These are phyloP conservation scores for Watsonalla cultraria DNA, from an alignment of 2,888 invertebrate species.

Conservation along the genomic window DNA sequence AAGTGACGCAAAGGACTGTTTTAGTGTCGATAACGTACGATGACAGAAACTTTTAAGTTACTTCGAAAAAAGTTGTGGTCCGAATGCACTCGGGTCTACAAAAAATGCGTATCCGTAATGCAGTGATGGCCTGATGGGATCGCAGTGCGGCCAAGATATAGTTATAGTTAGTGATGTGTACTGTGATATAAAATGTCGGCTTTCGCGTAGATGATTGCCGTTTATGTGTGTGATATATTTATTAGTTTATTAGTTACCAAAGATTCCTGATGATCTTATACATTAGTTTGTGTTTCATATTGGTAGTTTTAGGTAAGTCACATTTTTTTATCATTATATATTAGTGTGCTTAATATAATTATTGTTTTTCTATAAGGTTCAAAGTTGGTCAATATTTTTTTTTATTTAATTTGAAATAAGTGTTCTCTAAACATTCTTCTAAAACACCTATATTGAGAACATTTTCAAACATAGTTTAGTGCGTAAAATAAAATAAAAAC, in stretches of 20 bases:
- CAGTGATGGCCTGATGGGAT: constrained; percentile 75
- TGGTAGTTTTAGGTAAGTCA: constrained; percentile 77
- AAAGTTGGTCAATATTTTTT: no score
- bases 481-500: no score
- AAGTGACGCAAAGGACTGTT: constrained; percentile 39
- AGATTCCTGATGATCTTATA: constrained; percentile 79
- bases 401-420: no score
- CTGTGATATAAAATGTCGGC: constrained; percentile 75
- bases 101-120: constrained; percentile 69
- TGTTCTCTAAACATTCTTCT: no score
- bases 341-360: background rate
- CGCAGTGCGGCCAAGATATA: constrained; percentile 63
- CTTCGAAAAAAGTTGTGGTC: constrained; percentile 67
- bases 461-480: no score
- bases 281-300: constrained; percentile 78
- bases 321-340: constrained; percentile 16
- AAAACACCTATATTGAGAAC: no score
- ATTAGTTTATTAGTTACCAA: constrained; percentile 78
- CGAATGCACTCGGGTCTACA: constrained; percentile 65
- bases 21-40: constrained; percentile 49
- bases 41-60: constrained; percentile 69
- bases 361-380: background rate
- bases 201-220: constrained; percentile 74
- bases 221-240: constrained; percentile 63
- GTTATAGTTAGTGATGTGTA: constrained; percentile 75